phyloP scores from a whole-genome alignment of 2,888 invertebrate species.

The Noctua fimbriata region DNA sequence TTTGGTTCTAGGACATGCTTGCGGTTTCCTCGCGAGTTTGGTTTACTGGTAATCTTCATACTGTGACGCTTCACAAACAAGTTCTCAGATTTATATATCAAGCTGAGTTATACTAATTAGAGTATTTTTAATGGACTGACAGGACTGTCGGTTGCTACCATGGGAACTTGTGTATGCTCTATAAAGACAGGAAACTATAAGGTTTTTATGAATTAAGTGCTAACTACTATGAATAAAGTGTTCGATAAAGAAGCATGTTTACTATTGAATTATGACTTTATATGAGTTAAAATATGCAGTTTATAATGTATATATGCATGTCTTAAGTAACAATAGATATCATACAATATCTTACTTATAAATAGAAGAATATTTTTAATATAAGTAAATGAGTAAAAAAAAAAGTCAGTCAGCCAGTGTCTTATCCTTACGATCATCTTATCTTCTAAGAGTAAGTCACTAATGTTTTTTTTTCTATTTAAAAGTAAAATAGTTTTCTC shows the following conservation, averaged over 20 bases:
- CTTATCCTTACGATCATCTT: background rate
- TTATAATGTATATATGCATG: background rate
- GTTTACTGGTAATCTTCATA: background rate
- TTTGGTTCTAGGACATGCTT: background rate
- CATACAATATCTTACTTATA: background rate
- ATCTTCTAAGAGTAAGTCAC: background rate
- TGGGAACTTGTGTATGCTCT: conserved; percentile 18
- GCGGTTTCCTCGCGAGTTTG: background rate
- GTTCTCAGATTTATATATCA: conserved; percentile 55
- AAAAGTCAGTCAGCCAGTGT: background rate
- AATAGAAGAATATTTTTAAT: background rate
- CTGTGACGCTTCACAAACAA: conserved; percentile 29
- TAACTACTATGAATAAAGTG: background rate
- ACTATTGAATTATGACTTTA: conserved; percentile 1
- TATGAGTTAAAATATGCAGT: conserved; percentile 6
- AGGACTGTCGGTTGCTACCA: conserved; percentile 7
- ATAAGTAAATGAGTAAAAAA: background rate
- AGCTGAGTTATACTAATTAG: conserved; percentile 48
- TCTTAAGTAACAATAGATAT: background rate
- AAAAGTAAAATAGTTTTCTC: background rate
- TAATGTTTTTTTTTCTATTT: background rate
- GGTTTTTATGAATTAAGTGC: conserved; percentile 14
- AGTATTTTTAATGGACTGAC: conserved; percentile 40
- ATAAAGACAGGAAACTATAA: conserved; percentile 30
- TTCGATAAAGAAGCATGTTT: conserved; percentile 6